Percentiles rank a stretch among this genome's conserved stretches.
Evolutionary conservation across 2,113 vertebrate genomes (phyloP).

Genomic region (Oreochromis aureus): DNA sequence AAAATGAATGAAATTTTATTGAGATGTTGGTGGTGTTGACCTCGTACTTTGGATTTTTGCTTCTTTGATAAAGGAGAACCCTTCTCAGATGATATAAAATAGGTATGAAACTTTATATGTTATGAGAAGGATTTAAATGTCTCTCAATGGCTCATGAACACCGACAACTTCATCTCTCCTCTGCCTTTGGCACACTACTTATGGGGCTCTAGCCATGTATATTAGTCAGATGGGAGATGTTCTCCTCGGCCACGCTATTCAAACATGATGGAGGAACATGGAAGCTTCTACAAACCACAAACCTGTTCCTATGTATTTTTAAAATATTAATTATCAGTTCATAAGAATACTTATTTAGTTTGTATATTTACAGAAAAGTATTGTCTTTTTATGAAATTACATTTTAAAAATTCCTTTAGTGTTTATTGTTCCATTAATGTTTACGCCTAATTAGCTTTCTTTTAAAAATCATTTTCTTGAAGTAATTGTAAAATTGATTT

Average conservation of each 20-base stretch:
- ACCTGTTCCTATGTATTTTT: rapidly evolving
- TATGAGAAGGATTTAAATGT: too few species aligned
- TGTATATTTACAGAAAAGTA: too few species aligned
- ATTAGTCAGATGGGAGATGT: neutral
- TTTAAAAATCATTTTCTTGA: neutral
- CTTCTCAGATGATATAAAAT: rapidly evolving
- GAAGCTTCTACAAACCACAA: too few species aligned
- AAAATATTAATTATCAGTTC: neutral
- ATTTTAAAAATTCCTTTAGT: too few species aligned
- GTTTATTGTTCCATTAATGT: too few species aligned
- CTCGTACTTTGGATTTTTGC: neutral
- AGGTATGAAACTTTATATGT: too few species aligned
- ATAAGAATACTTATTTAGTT: neutral
- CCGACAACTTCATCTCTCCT: neutral
- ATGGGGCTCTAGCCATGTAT: neutral
- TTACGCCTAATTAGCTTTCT: neutral
- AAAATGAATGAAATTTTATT: neutral
- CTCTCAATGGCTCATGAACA: too few species aligned
- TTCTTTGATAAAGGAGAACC: neutral
- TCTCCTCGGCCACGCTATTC: neutral
- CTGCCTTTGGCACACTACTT: neutral
- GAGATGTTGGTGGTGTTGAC: rapidly evolving
- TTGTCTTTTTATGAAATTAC: too few species aligned
- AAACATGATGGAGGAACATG: neutral
- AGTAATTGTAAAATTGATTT: neutral